Base-by-base conservation (phyloP, 1,140 invertebrate genomes). In the Drosophila mayri region DNA sequence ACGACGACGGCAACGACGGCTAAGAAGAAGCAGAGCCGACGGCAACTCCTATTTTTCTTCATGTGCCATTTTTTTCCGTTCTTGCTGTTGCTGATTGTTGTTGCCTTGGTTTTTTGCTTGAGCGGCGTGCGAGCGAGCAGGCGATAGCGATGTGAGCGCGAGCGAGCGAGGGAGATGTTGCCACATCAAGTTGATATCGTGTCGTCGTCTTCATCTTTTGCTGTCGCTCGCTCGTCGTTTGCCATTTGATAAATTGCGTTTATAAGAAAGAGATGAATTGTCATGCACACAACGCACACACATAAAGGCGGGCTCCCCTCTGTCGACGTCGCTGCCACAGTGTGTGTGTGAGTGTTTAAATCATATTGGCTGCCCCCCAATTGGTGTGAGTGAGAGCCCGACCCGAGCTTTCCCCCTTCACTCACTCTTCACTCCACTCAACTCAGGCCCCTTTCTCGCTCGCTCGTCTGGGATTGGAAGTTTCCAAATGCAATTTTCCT, bases 231-330 rank as follows among this genome's bases (percentile, higher is more conserved):
- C 81, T 91, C 85, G 90, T 91, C 91, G 86, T 92, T 90, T 80
- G 66, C 68, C 90, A 90, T 92, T 92, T 92, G 91, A 92, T 92
- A 92, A 92, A 92, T 92, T 90, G 91, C 91, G 91, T 92, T 92
- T 92, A 92, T 92, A 92, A 92, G 91, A 92, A 92, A 92, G 91
- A 92, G 91, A 92, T 92, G 91, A 92, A 92, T 92, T 92, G 91
- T 92, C 91, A 92, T 92, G 91, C 88, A 92, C 91, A 92, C 87
- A 81, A 72, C 79, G 86, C 65, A 61, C 55, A 38, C 68, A 47
- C 43, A 49, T 40, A 61, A 16, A 32, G 20, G n/a, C 14, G 14
- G 32, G 32, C 52, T 54, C 52, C 52, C 52, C 68, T 38, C 44
- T 37, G 76, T 16, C n/a, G 20, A 6, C 62, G 57, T 60, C 57